Evolutionary conservation across 2,888 invertebrate species (phyloP), one percentile per base, ranked within the genome.

Genomic region (Cerceris rybyensis): DNA sequence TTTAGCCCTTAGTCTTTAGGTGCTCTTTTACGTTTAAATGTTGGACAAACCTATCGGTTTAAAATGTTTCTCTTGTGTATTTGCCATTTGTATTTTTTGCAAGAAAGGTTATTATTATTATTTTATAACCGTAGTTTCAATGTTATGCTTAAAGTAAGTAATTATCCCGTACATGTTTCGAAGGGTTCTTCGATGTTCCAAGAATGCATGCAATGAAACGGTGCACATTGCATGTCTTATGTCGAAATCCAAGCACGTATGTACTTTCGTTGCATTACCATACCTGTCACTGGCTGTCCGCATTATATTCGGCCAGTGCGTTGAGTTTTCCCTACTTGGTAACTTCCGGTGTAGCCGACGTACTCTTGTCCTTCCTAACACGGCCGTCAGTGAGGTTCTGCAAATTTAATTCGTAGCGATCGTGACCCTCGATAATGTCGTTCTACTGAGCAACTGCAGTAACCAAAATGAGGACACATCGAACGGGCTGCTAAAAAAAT

Each of bases 321-420:
- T 68, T 71, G 81, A 83, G 83, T 86, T 89, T 89, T 83, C 89
- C 88, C 82, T 89, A 90, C 84, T 88, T 88, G 90, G 90, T 80
- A 73, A 88, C 89, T 90, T 90, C 90, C 89, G 89, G 90, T 77
- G 77, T 80, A 81, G 59, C 63, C 72, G 78, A 71, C 76, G 68
- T 57, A 75, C 49, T 70, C 64, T 50, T 67, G 80, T 78, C 75
- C 70, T 79, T 71, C 77, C 77, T 78, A 81, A 78, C 72, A 84
- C 67, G 69, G 73, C 64, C 66, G 78, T 65, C 81, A 67, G 61
- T 63, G 59, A 59, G 65, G 80, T 64, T 76, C 80, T 79, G 85
- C 81, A 81, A 84, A 86, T 85, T 84, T 78, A 83, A 86, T 87
- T 87, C 83, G 82, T 72, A 61, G 70, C 69, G 80, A 83, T 86